Base-by-base conservation (phyloP, 2,797 vertebrate species). In the Melanotaenia parkinsoni region DNA sequence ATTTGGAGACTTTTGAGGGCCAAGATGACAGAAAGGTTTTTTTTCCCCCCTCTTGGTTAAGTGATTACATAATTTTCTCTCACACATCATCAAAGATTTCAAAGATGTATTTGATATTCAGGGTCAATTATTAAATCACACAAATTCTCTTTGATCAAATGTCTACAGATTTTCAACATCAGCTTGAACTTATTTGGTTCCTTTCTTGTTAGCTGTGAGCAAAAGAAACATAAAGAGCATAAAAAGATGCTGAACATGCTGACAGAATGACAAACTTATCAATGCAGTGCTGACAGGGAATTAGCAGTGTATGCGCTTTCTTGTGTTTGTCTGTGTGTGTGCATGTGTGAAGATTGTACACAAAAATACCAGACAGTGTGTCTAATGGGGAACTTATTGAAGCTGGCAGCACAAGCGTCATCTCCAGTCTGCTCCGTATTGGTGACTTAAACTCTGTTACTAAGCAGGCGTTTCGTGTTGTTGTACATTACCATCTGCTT, bases 401-500 rank as follows among this genome's bases (percentile, higher is more conserved):
- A 82, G 72, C 83, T 83, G 83, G 78, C 88, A 87, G 74, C 73
- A 74, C 58, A 58, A 61, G 78, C 30, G 51, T 86, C 77, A 78
- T 88, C 82, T 83, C 68, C 77, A 74, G 82, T 72, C 73, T 63
- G 82, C 74, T 86, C 66, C 68, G 79, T 76, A 74, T 66, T 64
- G 84, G 63, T 73, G 79, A 80, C 79, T 75, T 82, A 83, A 89
- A 86, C 72, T 86, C 86, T 84, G 88, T 89, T 91, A 88, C 87
- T 83, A 88, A 90, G 88, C 89, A 85, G 83, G 76, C 75, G 61
- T 72, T 81, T 67, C 38, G 32, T 85, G 86, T 91, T 90, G 81
- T 86, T 82, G 81, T 79, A 87, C 84, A 83, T 86, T 81, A 84
- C 89, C 90, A 93, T 92, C 91, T 93, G 90, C 79, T 91, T 80